Evolutionary conservation across 2,797 vertebrate genomes (phyloP).

Genomic region (Acrocephalus scirpaceus): DNA sequence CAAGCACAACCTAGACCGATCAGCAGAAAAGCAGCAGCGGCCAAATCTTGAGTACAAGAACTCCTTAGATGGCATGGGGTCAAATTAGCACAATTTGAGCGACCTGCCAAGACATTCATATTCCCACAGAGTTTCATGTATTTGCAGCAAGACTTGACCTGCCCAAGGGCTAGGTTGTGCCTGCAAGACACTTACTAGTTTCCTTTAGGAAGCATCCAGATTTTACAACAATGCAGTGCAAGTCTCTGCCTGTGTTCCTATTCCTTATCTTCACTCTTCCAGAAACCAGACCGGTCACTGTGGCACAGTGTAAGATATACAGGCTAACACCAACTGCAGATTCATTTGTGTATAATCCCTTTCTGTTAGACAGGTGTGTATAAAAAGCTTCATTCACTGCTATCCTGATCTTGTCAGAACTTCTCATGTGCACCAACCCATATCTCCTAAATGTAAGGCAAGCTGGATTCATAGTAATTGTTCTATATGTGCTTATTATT

Average conservation of each 20-base stretch:
- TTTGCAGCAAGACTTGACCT: background rate
- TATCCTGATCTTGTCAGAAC: slow-evolving; percentile 23
- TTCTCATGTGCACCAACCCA: slow-evolving; percentile 11
- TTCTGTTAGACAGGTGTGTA: background rate
- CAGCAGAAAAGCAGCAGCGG: background rate
- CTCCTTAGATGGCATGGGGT: background rate
- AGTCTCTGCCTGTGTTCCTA: background rate
- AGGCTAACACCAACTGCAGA: background rate
- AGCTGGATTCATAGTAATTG: slow-evolving; percentile 12
- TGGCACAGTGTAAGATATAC: background rate
- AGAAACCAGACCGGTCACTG: slow-evolving; percentile 5
- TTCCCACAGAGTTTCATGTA: background rate
- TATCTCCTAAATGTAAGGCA: background rate
- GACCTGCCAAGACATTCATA: background rate
- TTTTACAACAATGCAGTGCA: background rate
- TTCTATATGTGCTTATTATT: slow-evolving; percentile 19
- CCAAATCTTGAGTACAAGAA: background rate
- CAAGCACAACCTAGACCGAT: background rate
- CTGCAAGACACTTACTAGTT: background rate
- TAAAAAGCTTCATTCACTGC: slow-evolving; percentile 9
- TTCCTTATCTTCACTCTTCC: slow-evolving; percentile 36
- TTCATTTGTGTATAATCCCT: slow-evolving; percentile 21
- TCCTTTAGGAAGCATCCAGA: background rate
- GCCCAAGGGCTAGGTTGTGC: background rate
- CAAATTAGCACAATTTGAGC: background rate